phyloP scores from a whole-genome alignment of 2,113 vertebrate genomes.

The Acrocephalus arundinaceus region DNA sequence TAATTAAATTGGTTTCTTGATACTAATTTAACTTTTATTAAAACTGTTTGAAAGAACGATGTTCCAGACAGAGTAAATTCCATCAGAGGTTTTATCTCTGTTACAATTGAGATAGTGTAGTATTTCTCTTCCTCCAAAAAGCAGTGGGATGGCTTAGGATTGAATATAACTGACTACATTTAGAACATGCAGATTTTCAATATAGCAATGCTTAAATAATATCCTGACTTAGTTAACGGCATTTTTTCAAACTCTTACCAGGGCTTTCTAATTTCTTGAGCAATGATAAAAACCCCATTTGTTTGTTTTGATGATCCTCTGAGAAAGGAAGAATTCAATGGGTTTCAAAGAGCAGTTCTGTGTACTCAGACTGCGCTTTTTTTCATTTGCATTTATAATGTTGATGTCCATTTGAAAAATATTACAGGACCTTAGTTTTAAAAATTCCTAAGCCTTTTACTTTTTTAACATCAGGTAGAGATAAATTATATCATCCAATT shows the following conservation, averaged over 20 bases:
- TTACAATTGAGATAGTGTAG: neutral
- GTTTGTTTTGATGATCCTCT: neutral
- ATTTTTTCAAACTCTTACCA: neutral
- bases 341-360: neutral
- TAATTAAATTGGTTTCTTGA: neutral
- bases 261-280: neutral
- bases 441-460: neutral
- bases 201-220: neutral
- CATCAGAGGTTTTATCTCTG: neutral
- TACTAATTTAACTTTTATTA: neutral
- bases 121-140: neutral
- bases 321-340: neutral
- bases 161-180: neutral
- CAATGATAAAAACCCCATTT: neutral
- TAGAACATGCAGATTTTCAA: neutral
- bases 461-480: neutral
- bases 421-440: neutral
- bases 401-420: neutral
- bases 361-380: neutral
- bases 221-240: neutral
- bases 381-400: neutral
- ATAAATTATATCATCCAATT: neutral
- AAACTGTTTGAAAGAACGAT: neutral
- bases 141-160: neutral
- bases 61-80: neutral